A percentile compares a stretch with the other conserved stretches of the same genome.
phyloP scores from a whole-genome alignment of 2,888 invertebrate species.

The Unio delphinus region DNA sequence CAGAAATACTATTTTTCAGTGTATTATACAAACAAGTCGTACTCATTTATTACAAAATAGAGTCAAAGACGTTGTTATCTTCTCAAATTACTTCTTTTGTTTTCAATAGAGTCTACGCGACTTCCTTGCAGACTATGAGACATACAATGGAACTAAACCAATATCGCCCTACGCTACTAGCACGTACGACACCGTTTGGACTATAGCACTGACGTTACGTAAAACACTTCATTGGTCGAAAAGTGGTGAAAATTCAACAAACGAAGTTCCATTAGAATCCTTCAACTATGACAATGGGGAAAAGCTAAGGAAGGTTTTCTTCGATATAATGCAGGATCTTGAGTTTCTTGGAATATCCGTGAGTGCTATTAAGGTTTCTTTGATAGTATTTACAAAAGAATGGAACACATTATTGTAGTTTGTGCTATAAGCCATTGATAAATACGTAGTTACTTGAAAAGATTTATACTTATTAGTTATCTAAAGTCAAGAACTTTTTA shows the following conservation, averaged over 20 bases:
- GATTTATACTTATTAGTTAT: too few relatives aligned
- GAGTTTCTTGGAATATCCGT: slow-evolving; percentile 91
- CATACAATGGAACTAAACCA: slow-evolving; percentile 58
- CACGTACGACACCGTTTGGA: slow-evolving; percentile 93
- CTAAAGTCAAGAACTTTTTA: too few relatives aligned
- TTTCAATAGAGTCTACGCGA: slow-evolving; percentile 77
- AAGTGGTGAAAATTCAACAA: background rate
- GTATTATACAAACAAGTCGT: too few relatives aligned
- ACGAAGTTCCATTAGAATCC: slow-evolving; percentile 75
- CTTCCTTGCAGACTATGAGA: slow-evolving; percentile 78
- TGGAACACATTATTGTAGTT: too few relatives aligned
- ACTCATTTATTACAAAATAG: background rate
- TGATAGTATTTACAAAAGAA: background rate
- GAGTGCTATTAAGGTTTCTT: slow-evolving; percentile 70
- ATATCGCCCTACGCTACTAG: slow-evolving; percentile 79
- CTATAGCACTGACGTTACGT: slow-evolving; percentile 84
- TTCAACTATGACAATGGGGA: slow-evolving; percentile 82
- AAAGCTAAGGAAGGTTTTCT: slow-evolving; percentile 80
- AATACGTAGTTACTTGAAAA: too few relatives aligned
- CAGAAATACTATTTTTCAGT: too few relatives aligned
- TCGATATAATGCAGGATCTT: slow-evolving; percentile 81
- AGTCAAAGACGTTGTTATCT: background rate
- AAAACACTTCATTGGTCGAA: slow-evolving; percentile 74
- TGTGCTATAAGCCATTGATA: too few relatives aligned
- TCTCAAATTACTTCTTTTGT: too few relatives aligned